Evolutionary conservation across 1,140 invertebrate species (phyloP).

Genomic region (Caenorhabditis inopinata): DNA sequence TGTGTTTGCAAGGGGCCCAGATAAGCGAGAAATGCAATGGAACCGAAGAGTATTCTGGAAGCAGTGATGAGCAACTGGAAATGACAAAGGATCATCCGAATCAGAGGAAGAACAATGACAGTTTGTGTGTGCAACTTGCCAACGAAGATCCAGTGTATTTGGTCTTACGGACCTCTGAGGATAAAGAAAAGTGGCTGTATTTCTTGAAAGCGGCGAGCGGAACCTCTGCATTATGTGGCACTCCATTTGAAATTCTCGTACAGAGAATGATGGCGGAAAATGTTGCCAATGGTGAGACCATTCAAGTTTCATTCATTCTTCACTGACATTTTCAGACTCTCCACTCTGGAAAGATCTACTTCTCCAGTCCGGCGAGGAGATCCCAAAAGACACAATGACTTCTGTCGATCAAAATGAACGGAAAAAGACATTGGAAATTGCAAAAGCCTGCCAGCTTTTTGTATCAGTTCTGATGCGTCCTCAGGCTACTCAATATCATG

Average conservation of each 20-base stretch:
- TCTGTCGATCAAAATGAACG: conserved; percentile 46
- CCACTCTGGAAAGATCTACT: conserved; percentile 55
- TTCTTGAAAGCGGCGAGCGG: conserved; percentile 53
- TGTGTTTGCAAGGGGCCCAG: conserved; percentile 53
- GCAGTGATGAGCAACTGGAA: conserved; percentile 46
- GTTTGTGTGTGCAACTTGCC: conserved; percentile 13
- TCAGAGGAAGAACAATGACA: conserved; percentile 31
- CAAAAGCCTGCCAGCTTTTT: conserved; percentile 52
- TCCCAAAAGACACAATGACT: conserved; percentile 54
- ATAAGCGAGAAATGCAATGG: conserved; percentile 52
- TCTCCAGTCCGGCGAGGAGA: conserved; percentile 48
- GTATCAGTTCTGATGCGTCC: conserved; percentile 56
- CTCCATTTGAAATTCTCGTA: conserved; percentile 50
- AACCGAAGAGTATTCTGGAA: conserved; percentile 52
- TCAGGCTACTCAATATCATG: conserved; percentile 57
- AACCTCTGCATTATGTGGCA: conserved; percentile 52
- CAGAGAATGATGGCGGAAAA: conserved; percentile 51
- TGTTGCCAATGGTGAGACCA: conserved; percentile 7
- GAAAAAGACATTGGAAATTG: conserved; percentile 58
- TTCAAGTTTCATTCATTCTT: neutral
- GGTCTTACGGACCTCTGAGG: conserved; percentile 53
- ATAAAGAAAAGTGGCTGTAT: conserved; percentile 61
- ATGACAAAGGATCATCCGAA: conserved; percentile 28
- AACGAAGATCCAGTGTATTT: conserved; percentile 58
- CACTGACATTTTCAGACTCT: conserved; percentile 27